These are phyloP conservation scores for Strix uralensis DNA, from an alignment of 2,113 vertebrate genomes.

Conservation along the genomic window DNA sequence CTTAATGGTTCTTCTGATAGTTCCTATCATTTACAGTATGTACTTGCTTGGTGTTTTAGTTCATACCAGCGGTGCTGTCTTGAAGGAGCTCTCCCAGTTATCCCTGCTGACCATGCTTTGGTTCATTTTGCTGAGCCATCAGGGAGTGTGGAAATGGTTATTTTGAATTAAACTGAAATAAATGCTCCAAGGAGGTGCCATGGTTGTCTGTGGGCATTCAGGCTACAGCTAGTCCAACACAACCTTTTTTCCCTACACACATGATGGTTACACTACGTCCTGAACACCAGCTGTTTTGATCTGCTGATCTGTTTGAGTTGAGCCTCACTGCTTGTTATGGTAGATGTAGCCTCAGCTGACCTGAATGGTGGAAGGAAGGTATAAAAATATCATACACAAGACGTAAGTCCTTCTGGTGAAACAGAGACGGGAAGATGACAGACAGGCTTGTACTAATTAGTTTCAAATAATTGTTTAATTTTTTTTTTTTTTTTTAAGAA, in stretches of 20 bases:
- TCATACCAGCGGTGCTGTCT: not conserved
- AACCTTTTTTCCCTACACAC: not conserved
- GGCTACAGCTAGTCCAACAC: not conserved
- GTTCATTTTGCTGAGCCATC: not conserved
- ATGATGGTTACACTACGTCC: accelerated
- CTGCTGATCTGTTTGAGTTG: not conserved
- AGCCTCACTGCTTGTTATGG: not conserved
- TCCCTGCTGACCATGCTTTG: not conserved
- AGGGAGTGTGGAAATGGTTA: not conserved
- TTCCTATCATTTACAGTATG: not conserved
- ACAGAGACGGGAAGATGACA: not conserved
- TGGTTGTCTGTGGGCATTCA: not conserved
- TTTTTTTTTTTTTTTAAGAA: not conserved
- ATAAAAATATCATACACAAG: not conserved
- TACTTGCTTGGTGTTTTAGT: not conserved
- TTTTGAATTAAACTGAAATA: not conserved
- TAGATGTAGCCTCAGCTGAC: not conserved
- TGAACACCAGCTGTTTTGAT: not conserved
- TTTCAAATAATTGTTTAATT: not conserved
- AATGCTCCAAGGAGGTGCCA: not conserved
- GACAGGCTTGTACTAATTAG: not conserved
- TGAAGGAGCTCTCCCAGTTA: not conserved
- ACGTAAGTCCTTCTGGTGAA: not conserved
- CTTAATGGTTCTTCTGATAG: not conserved
- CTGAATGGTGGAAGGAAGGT: not conserved